These are phyloP conservation scores for Nephrotoma guestfalica DNA, from an alignment of 2,888 invertebrate species.

Conservation along the genomic window DNA sequence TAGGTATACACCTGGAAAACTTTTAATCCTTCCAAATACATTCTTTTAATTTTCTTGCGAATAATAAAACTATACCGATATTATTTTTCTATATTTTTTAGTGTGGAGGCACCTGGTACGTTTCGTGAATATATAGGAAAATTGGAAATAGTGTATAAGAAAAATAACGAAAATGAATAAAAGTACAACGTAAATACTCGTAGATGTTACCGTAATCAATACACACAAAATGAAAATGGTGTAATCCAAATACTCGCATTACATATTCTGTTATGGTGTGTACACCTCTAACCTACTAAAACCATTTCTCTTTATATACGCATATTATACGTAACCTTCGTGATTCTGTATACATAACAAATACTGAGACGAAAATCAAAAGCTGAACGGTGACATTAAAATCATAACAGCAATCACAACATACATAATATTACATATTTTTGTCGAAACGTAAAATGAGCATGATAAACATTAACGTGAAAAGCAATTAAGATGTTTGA, in stretches of 20 bases:
- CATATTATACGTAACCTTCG: background rate
- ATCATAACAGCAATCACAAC: background rate
- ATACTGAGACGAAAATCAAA: background rate
- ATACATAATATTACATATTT: background rate
- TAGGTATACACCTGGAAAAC: background rate
- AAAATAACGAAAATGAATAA: background rate
- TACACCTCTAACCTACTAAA: background rate
- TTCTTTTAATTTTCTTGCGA: background rate
- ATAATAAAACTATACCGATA: background rate
- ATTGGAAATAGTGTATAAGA: background rate
- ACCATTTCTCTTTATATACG: background rate
- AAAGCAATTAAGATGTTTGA: background rate
- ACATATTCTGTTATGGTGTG: background rate
- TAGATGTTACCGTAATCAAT: background rate
- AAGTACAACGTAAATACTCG: background rate
- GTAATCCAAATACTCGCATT: background rate
- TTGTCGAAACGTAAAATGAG: background rate
- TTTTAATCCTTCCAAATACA: background rate
- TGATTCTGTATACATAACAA: background rate
- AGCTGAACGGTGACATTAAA: background rate
- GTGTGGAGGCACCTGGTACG: background rate
- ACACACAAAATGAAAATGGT: background rate
- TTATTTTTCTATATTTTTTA: background rate
- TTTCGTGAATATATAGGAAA: background rate
- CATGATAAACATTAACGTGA: background rate